Percentiles rank a stretch among this genome's conserved stretches.
Evolutionary conservation across 2,797 vertebrate species (phyloP).

Genomic region (Sylvia borin): DNA sequence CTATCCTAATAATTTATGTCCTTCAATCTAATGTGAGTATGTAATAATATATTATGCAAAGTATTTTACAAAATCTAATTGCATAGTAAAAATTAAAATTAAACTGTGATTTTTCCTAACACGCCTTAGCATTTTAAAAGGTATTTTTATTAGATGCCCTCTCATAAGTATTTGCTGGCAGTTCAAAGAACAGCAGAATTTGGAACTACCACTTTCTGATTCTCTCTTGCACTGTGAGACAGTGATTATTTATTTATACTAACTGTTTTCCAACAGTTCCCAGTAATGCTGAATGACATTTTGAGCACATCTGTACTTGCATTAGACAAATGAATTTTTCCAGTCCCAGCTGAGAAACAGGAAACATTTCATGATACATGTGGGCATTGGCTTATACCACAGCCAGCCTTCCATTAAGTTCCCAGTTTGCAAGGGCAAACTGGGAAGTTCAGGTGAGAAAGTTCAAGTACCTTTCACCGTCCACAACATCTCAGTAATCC

Average conservation of each 20-base stretch:
- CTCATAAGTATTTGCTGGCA: neutral
- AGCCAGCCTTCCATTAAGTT: neutral
- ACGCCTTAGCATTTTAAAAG: neutral
- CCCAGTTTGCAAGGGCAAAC: neutral
- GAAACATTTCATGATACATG: neutral
- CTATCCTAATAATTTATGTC: neutral
- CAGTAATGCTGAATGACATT: conserved; percentile 39
- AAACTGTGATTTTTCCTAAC: neutral
- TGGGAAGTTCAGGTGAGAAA: neutral
- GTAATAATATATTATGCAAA: neutral
- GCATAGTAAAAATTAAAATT: neutral
- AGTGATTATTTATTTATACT: conserved; percentile 47
- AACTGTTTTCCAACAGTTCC: neutral
- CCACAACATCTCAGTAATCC: accelerated
- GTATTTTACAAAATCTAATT: neutral
- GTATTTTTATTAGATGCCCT: neutral
- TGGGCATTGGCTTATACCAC: neutral
- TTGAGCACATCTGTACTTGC: conserved; percentile 39
- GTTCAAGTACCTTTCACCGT: neutral
- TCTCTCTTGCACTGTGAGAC: neutral
- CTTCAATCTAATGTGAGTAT: neutral
- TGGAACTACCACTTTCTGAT: neutral
- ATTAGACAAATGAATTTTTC: neutral
- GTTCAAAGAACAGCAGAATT: conserved; percentile 18
- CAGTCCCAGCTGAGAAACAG: neutral